Percentiles rank a stretch among this genome's conserved stretches.
Evolutionary conservation across 1,140 invertebrate species (phyloP).

Genomic region (Ladona fulva): DNA sequence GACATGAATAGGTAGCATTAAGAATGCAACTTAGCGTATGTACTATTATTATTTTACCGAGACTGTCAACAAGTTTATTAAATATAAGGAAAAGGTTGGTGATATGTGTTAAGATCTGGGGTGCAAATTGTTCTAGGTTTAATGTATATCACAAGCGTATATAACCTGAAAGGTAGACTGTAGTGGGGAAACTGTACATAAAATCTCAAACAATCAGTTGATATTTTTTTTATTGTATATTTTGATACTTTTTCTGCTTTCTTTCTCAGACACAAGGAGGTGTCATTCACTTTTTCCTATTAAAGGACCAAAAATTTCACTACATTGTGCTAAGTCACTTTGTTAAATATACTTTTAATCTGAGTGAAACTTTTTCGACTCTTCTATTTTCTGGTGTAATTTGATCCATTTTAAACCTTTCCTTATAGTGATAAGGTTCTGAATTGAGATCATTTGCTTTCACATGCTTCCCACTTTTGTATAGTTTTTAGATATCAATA

Average conservation of each 20-base stretch:
- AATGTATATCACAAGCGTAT: neutral
- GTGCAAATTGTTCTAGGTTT: neutral
- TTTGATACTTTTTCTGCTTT: neutral
- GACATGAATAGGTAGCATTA: neutral
- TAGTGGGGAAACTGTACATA: neutral
- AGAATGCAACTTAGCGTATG: neutral
- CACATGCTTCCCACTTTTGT: no score
- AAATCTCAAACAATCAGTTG: neutral
- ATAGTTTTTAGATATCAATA: no score
- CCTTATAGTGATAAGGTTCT: neutral
- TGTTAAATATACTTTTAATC: neutral
- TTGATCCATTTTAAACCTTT: neutral
- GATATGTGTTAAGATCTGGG: slow-evolving; percentile 5
- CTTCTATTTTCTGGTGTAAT: neutral
- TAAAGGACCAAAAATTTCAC: neutral
- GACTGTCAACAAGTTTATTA: neutral
- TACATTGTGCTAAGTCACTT: neutral
- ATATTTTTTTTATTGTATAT: neutral
- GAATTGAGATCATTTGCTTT: neutral
- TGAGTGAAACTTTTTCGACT: neutral
- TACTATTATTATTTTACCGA: neutral
- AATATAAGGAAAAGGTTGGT: neutral
- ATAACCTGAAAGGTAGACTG: neutral
- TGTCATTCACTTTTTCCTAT: neutral
- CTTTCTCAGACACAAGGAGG: neutral